Base-by-base conservation (phyloP, 53 echinoderm and acorn worm genomes). In the Holothuria scabra region DNA sequence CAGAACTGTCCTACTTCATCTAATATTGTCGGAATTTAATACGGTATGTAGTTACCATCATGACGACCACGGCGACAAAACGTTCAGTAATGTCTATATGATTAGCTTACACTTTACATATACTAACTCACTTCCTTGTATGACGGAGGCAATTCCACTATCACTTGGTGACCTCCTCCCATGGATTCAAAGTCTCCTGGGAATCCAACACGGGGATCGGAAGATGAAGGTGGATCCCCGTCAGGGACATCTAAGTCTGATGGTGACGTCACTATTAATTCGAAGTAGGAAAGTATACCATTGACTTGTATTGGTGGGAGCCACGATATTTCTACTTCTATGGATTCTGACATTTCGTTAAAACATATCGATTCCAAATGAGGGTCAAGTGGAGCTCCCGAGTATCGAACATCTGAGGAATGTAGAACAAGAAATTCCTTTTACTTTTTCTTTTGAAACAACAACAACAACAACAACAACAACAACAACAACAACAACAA, bases 241-340 rank as follows among this genome's bases (percentile, higher is more conserved):
- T 52, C 52, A 16, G 52, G 14, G 31, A 21, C 25, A 38, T n/a
- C 9, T 0, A 58, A 21, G 52, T 58, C 59, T 21, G 57, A 46
- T 2, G 78, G 56, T 78, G 78, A 58, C 19, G 20, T 59, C 58
- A 78, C 78, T 31, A 28, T 14, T 65, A 89, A 44, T 35, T 79
- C 28, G 59, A 84, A 89, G 31, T 84, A 67, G 57, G 59, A 58
- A 28, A 89, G 67, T 29, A 84, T 31, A 2, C 89, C 89, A 56
- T 84, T 84, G 69, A 89, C 84, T 78, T 84, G 79, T 31, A 84
- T 83, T 16, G 89, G 89, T 9, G 89, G 89, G 20, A 89, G 80
- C 89, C 89, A 89, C 5, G 89, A 89, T 12, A 89, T n/a, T 18
- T 59, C 57, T 26, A 89, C 84, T 16, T 58, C 66, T 11, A 84